Percentiles rank a stretch among this genome's conserved stretches.
phyloP scores from a whole-genome alignment of 2,888 invertebrate species.

The Petrolisthes cinctipes region DNA sequence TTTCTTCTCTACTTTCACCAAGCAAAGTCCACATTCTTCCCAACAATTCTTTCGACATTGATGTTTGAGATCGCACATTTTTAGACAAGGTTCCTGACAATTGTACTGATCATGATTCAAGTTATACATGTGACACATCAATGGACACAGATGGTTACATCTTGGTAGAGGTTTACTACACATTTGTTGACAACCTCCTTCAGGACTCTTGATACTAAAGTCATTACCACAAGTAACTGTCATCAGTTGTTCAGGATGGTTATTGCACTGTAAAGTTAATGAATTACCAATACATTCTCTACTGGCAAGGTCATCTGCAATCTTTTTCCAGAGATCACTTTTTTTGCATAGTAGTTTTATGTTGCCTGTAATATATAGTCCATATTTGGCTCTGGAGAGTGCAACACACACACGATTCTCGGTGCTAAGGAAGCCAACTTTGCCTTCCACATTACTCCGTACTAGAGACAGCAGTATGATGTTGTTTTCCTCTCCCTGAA shows the following conservation, averaged over 20 bases:
- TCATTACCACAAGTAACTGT: slow-evolving; percentile 34
- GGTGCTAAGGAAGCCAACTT: slow-evolving; percentile 79
- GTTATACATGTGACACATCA: slow-evolving; percentile 47
- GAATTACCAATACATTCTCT: slow-evolving; percentile 28
- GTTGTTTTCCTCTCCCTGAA: slow-evolving; percentile 84
- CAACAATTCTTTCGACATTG: slow-evolving; percentile 67
- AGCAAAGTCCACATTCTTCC: slow-evolving; percentile 67
- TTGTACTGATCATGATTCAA: slow-evolving; percentile 68
- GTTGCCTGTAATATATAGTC: slow-evolving; percentile 82
- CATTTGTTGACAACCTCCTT: slow-evolving; percentile 54
- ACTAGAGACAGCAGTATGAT: slow-evolving; percentile 85
- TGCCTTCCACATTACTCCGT: slow-evolving; percentile 78
- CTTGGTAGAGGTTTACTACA: slow-evolving; percentile 37
- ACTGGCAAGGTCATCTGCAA: slow-evolving; percentile 29
- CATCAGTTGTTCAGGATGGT: slow-evolving; percentile 43
- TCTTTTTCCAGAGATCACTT: slow-evolving; percentile 50
- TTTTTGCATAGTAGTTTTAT: slow-evolving; percentile 38
- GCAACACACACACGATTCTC: slow-evolving; percentile 84
- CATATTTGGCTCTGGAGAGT: slow-evolving; percentile 80
- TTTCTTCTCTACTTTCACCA: slow-evolving; percentile 65
- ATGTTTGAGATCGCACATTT: slow-evolving; percentile 62
- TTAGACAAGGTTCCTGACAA: slow-evolving; percentile 69
- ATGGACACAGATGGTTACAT: slow-evolving; percentile 55
- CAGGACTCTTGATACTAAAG: slow-evolving; percentile 48
- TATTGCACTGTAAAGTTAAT: slow-evolving; percentile 48